A percentile compares a stretch with the other conserved stretches of the same genome.
Conservation (phyloP, 2,888 invertebrate species). For the Ectobius pallidus region DNA sequence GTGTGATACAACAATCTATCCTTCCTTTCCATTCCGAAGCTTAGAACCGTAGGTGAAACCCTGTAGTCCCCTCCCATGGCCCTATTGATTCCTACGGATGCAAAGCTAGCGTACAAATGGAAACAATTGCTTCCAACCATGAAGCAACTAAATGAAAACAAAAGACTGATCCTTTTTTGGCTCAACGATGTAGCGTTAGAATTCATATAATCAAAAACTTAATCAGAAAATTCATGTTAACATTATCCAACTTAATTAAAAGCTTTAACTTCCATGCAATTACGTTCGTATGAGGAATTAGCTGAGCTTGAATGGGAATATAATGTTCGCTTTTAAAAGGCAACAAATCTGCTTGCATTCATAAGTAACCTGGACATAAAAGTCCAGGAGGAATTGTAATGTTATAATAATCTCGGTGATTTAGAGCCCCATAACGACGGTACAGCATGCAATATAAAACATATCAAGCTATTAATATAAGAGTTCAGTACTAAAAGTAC, state of each 20-base stretch:
- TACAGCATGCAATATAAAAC: too few species aligned
- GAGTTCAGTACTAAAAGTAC: too few species aligned
- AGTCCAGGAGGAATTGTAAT: too few species aligned
- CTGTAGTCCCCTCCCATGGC: too few species aligned
- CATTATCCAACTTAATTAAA: constrained; percentile 15
- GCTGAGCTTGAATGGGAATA: too few species aligned
- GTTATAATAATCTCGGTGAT: too few species aligned
- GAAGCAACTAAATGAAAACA: background rate
- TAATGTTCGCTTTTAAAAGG: too few species aligned
- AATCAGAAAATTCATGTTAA: background rate
- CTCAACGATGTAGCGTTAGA: background rate
- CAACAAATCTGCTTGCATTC: too few species aligned
- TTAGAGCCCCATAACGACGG: too few species aligned
- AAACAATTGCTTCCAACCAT: background rate
- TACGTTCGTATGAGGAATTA: too few species aligned
- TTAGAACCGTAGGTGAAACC: background rate
- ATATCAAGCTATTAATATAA: too few species aligned
- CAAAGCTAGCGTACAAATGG: background rate
- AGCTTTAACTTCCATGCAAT: background rate
- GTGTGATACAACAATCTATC: background rate
- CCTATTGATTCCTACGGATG: background rate
- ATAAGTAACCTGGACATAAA: too few species aligned
- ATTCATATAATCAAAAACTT: background rate
- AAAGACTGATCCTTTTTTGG: background rate
- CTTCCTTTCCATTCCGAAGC: background rate